Conservation (phyloP, 2,797 vertebrate genomes). For the Zonotrichia albicollis region DNA sequence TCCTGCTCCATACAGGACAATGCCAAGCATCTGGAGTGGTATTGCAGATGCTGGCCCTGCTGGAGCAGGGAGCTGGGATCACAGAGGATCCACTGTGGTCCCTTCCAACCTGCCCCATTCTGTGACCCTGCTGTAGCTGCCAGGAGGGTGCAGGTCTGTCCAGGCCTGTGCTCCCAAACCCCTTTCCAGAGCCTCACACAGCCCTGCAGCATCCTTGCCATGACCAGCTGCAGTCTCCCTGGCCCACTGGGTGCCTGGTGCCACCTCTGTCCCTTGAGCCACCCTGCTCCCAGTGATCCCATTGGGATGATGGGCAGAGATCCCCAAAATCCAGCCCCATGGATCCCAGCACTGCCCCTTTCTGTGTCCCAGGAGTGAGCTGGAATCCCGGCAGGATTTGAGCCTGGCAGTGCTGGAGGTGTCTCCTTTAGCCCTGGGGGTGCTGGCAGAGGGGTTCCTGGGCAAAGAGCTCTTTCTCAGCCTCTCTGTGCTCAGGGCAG, state of each 20-base stretch:
- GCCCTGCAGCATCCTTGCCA: not conserved
- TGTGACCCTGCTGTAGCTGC: rapidly evolving
- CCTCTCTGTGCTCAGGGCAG: slow-evolving; percentile 14
- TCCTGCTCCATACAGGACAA: not conserved
- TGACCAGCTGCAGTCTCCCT: rapidly evolving
- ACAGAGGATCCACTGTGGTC: not conserved
- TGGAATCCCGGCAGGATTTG: not conserved
- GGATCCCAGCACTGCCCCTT: not conserved
- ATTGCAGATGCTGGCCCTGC: not conserved
- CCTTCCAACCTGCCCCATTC: not conserved
- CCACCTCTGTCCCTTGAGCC: not conserved
- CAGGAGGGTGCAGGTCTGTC: not conserved
- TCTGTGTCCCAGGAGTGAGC: not conserved
- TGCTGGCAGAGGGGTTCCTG: not conserved
- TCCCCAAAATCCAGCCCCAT: rapidly evolving
- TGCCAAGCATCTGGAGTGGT: rapidly evolving
- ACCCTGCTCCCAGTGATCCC: not conserved
- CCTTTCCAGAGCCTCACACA: not conserved
- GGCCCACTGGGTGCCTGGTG: not conserved
- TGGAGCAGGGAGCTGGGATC: not conserved
- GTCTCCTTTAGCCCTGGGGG: not conserved
- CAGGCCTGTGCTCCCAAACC: not conserved
- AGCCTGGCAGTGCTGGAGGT: not conserved
- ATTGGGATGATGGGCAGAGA: rapidly evolving
- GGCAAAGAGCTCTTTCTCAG: slow-evolving; percentile 20